These are phyloP conservation scores for Tadarida brasiliensis DNA, from an alignment of 2,797 vertebrate genomes.

Conservation along the genomic window DNA sequence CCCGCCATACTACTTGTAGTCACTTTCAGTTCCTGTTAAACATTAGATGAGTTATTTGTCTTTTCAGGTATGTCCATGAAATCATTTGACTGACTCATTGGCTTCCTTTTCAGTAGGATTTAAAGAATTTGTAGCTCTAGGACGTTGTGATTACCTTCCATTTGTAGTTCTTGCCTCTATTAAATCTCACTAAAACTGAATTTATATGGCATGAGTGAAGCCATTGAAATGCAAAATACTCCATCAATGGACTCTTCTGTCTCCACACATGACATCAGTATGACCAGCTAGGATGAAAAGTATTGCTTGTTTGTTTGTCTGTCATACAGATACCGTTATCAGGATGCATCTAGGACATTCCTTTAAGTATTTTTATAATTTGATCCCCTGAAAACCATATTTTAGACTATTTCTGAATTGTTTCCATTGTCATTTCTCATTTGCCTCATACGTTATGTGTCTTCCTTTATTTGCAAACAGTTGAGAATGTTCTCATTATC, in stretches of 20 bases:
- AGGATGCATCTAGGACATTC: neutral
- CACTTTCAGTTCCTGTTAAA: conserved; percentile 63
- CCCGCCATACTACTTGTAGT: conserved; percentile 60
- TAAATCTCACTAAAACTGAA: conserved; percentile 48
- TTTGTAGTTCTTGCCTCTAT: neutral
- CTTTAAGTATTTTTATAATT: conserved; percentile 11
- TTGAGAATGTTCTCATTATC: neutral
- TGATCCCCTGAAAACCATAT: neutral
- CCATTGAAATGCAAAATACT: neutral
- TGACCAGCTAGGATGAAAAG: neutral
- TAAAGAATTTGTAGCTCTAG: conserved; percentile 14
- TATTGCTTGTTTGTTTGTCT: neutral
- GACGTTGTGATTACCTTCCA: conserved; percentile 15
- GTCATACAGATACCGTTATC: neutral
- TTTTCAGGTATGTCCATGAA: conserved; percentile 55
- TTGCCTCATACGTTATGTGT: neutral
- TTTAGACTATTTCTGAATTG: conserved; percentile 3
- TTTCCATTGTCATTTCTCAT: neutral
- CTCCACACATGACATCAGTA: neutral
- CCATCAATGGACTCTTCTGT: neutral
- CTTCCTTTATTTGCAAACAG: neutral
- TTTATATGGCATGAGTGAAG: neutral
- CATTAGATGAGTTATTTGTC: conserved; percentile 61
- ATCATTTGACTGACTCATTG: neutral
- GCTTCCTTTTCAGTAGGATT: neutral